phyloP scores from a whole-genome alignment of 2,888 invertebrate species.

The Bhutanitis thaidina region DNA sequence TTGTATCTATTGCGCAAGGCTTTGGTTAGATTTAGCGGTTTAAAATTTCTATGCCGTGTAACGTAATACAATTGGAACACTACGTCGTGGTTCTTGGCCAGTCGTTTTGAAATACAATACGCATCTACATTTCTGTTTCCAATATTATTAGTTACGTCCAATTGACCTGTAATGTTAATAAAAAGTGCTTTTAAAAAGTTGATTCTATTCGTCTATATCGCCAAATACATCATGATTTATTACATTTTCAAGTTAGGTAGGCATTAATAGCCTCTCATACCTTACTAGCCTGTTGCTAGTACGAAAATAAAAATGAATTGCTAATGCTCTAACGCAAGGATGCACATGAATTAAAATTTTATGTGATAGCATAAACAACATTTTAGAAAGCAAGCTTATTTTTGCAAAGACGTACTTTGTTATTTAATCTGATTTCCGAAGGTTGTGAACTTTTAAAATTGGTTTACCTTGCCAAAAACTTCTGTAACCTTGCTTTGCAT shows the following conservation, averaged over 20 bases:
- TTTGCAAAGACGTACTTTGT: constrained; percentile 41
- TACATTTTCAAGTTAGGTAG: no score
- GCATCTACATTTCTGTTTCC: constrained; percentile 9
- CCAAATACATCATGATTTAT: no score
- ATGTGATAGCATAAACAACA: not conserved
- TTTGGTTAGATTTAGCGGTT: constrained; percentile 24
- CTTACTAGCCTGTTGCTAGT: no score
- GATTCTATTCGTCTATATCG: no score
- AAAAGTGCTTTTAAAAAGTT: no score
- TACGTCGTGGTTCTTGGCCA: constrained; percentile 37
- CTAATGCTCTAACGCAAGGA: no score
- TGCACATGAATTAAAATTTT: not conserved
- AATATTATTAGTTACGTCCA: not conserved
- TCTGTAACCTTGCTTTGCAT: constrained; percentile 6
- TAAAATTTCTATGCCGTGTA: constrained; percentile 27
- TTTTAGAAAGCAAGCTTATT: constrained; percentile 24
- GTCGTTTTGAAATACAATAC: constrained; percentile 31
- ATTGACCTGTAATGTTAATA: not conserved
- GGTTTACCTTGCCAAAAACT: constrained; percentile 47
- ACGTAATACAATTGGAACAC: constrained; percentile 32
- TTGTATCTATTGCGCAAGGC: constrained; percentile 17
- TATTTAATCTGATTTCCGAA: constrained; percentile 41
- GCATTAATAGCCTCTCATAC: no score
- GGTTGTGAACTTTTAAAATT: constrained; percentile 59
- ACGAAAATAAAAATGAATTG: no score